A percentile compares a stretch with the other conserved stretches of the same genome.
Evolutionary conservation across 2,888 invertebrate species (phyloP).

Genomic region (Drosophila koepferae): DNA sequence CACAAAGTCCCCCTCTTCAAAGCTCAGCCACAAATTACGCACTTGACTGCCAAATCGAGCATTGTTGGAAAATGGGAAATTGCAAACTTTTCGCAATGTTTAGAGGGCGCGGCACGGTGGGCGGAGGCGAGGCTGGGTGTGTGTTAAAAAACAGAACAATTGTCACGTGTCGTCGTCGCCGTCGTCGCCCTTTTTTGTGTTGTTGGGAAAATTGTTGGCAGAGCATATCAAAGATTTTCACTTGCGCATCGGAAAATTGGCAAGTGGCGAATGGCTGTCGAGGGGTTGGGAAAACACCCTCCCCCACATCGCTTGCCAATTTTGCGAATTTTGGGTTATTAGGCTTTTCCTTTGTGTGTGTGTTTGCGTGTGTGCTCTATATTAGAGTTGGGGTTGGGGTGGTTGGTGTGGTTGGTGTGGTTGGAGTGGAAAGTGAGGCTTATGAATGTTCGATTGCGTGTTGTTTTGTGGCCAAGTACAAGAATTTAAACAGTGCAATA

Average conservation of each 20-base stretch:
- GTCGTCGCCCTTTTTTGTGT: conserved; percentile 20
- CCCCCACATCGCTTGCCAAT: conserved; percentile 48
- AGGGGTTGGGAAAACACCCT: conserved; percentile 18
- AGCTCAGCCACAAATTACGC: conserved; percentile 70
- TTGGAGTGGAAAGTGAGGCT: conserved; percentile 21
- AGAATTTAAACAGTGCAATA: conserved; percentile 66
- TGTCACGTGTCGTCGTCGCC: conserved; percentile 70
- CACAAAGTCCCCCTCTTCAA: conserved; percentile 16
- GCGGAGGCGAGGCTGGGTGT: not conserved
- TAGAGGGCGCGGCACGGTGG: not conserved
- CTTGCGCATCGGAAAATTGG: conserved; percentile 66
- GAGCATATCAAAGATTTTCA: conserved; percentile 67
- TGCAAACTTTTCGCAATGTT: conserved; percentile 50
- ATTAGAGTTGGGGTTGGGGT: conserved; percentile 31
- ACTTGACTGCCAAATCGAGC: conserved; percentile 72
- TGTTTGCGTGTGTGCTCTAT: conserved; percentile 37
- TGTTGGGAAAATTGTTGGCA: conserved; percentile 64
- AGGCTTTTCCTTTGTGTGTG: conserved; percentile 34
- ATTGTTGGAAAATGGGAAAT: conserved; percentile 60
- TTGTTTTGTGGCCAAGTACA: conserved; percentile 47
- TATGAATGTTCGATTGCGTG: conserved; percentile 74
- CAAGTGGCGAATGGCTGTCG: conserved; percentile 35
- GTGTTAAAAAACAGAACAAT: conserved; percentile 60
- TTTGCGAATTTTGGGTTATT: conserved; percentile 73
- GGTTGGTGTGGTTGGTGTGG: too few relatives aligned